Conservation (phyloP, 2,888 invertebrate genomes). For the Helleia helle region DNA sequence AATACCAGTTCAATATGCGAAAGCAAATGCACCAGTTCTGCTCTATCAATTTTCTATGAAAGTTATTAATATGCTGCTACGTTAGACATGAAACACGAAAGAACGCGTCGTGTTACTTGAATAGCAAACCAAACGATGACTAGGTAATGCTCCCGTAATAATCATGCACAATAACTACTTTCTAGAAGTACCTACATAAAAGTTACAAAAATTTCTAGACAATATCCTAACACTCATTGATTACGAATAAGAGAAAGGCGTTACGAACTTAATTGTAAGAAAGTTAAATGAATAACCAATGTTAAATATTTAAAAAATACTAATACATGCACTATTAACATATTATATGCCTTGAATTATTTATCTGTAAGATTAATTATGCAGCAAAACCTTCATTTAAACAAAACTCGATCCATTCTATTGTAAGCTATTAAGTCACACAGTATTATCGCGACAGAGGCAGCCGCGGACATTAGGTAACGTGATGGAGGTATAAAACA, state of each 20-base stretch:
- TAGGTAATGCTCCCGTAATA: neutral
- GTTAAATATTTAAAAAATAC: too few species aligned
- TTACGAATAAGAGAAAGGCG: too few species aligned
- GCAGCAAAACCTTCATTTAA: too few species aligned
- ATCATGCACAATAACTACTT: neutral
- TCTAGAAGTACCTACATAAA: too few species aligned
- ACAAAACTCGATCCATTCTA: too few species aligned
- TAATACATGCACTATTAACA: too few species aligned
- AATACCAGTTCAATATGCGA: constrained; percentile 8
- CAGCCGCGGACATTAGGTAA: neutral
- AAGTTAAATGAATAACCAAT: too few species aligned
- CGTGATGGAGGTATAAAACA: neutral
- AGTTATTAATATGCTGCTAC: constrained; percentile 28
- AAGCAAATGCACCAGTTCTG: constrained; percentile 10
- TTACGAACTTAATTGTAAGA: too few species aligned
- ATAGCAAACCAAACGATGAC: neutral
- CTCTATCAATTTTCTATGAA: constrained; percentile 14
- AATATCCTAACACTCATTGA: too few species aligned
- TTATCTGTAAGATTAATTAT: too few species aligned
- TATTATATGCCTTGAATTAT: too few species aligned
- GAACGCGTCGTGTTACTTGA: neutral
- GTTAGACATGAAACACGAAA: constrained; percentile 32
- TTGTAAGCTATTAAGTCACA: neutral
- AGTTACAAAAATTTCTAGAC: neutral
- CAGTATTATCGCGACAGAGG: neutral